A percentile compares a stretch with the other conserved stretches of the same genome.
Evolutionary conservation across 2,797 vertebrate genomes (phyloP).

Genomic region (Podarcis lilfordi): DNA sequence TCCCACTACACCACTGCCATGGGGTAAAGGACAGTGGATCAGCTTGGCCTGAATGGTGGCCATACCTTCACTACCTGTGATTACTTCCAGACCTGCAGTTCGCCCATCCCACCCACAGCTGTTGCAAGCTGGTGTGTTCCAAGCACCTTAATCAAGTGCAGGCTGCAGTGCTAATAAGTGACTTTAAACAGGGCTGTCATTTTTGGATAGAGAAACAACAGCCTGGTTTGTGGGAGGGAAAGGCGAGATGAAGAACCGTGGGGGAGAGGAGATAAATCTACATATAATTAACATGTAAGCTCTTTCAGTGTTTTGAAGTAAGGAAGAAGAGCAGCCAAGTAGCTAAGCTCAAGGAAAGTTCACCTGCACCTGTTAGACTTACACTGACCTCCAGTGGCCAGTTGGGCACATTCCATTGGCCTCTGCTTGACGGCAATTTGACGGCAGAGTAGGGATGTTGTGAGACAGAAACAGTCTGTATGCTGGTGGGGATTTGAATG

Average conservation of each 20-base stretch:
- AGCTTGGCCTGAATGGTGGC: not conserved
- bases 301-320: not conserved
- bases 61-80: not conserved
- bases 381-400: slow-evolving; percentile 76
- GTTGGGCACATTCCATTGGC: not conserved
- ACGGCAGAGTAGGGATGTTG: not conserved
- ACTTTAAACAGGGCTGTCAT: slow-evolving; percentile 49
- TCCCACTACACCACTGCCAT: too few species aligned
- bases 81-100: slow-evolving; percentile 32
- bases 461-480: not conserved
- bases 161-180: slow-evolving; percentile 25
- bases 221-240: slow-evolving; percentile 1
- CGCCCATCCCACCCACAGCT: slow-evolving; percentile 9
- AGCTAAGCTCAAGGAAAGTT: not conserved
- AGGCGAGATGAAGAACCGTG: accelerated
- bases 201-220: not conserved
- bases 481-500: not conserved
- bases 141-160: slow-evolving; percentile 38
- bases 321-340: not conserved
- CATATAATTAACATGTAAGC: not conserved
- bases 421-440: not conserved
- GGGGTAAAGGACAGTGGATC: too few species aligned
- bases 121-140: not conserved
- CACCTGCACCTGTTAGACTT: slow-evolving; percentile 57
- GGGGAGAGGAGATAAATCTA: slow-evolving; percentile 30